phyloP scores from a whole-genome alignment of 1,140 invertebrate species.

The Calephelis virginiensis region DNA sequence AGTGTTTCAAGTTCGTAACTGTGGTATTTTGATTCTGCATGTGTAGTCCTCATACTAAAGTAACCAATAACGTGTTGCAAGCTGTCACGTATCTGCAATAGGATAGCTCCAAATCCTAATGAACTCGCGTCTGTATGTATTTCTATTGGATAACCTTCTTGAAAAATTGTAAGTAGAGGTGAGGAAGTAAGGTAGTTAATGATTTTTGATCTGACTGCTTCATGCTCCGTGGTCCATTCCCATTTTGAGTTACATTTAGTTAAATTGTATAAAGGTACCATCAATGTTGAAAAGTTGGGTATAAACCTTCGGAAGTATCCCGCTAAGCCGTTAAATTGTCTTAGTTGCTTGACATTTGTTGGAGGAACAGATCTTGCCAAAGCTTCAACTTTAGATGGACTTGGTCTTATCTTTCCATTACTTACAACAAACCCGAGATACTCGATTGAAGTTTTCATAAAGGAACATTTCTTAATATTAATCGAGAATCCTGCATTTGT shows the following conservation, averaged over 20 bases:
- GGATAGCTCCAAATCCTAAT: conserved; percentile 25
- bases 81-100: conserved; percentile 19
- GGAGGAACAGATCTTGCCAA: conserved; percentile 25
- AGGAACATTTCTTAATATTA: conserved; percentile 12
- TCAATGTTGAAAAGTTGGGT: conserved; percentile 23
- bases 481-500: conserved; percentile 3
- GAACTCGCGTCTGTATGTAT: conserved; percentile 31
- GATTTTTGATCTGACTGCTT: conserved; percentile 20
- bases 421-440: conserved; percentile 2
- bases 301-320: conserved; percentile 37
- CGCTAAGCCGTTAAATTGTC: conserved; percentile 34
- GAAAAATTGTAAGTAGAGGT: conserved; percentile 27
- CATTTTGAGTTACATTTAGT: conserved; percentile 25
- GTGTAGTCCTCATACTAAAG: conserved; percentile 55
- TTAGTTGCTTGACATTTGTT: conserved; percentile 26
- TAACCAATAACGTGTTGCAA: conserved; percentile 40
- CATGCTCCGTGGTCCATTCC: conserved; percentile 26
- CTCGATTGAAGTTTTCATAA: background rate
- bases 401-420: conserved; percentile 18
- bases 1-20: conserved; percentile 71
- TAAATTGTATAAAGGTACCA: conserved; percentile 30
- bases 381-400: conserved; percentile 29
- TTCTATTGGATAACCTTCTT: conserved; percentile 24
- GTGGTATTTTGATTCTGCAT: conserved; percentile 58
- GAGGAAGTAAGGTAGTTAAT: conserved; percentile 37